phyloP scores from a whole-genome alignment of 2,113 vertebrate genomes.

The Boleophthalmus pectinirostris region DNA sequence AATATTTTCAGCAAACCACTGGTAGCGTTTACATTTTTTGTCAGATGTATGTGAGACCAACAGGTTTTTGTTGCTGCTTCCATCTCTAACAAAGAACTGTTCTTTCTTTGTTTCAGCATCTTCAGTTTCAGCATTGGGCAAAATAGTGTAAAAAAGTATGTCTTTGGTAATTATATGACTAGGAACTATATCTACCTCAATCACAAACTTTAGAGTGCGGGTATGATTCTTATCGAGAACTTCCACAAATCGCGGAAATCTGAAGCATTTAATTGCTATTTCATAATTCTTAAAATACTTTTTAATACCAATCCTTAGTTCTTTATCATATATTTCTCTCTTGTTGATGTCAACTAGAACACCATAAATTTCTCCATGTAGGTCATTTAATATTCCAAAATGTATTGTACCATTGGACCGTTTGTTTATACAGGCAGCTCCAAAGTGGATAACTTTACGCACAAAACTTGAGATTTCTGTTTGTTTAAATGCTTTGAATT shows the following conservation, averaged over 20 bases:
- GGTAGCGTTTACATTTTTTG: too few relatives aligned
- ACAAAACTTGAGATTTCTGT: constrained; percentile 57
- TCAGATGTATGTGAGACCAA: too few relatives aligned
- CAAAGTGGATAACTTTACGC: constrained; percentile 62
- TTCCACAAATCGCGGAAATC: constrained; percentile 79
- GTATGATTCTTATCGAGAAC: constrained; percentile 75
- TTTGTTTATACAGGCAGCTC: constrained; percentile 73
- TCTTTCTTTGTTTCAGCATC: too few relatives aligned
- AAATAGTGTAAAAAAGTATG: constrained; percentile 59
- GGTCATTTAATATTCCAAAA: constrained; percentile 70
- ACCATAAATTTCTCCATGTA: constrained; percentile 82
- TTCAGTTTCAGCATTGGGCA: too few relatives aligned
- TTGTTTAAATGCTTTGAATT: constrained; percentile 69
- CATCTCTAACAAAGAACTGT: constrained; percentile 65
- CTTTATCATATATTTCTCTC: constrained; percentile 49
- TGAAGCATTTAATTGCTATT: constrained; percentile 74
- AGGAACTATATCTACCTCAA: constrained; percentile 83
- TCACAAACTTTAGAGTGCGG: constrained; percentile 74
- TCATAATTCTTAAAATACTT: constrained; percentile 64
- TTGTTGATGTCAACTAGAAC: constrained; percentile 47
- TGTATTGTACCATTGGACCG: constrained; percentile 76
- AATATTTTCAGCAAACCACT: too few relatives aligned
- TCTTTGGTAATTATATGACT: constrained; percentile 58
- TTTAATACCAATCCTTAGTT: constrained; percentile 31
- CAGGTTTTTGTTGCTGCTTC: too few relatives aligned